A percentile compares a stretch with the other conserved stretches of the same genome.
These are phyloP conservation scores for Calephelis perditalis DNA, from an alignment of 2,888 invertebrate genomes.

Conservation along the genomic window DNA sequence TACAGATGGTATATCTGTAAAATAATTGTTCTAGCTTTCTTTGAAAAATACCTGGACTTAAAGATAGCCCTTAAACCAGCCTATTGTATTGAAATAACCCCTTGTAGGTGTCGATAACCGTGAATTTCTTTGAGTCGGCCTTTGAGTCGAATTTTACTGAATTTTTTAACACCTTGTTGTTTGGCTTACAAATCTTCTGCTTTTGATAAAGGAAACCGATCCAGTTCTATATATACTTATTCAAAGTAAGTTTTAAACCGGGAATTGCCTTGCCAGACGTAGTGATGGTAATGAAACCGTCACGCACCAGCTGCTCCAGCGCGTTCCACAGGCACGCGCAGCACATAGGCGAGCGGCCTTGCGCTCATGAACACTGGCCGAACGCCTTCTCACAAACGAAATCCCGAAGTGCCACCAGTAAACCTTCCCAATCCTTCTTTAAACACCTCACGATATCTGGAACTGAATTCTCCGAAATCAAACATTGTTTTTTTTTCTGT, in stretches of 20 bases:
- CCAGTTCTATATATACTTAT: too few relatives aligned
- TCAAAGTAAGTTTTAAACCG: too few relatives aligned
- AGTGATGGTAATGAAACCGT: too few relatives aligned
- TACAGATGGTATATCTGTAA: constrained; percentile 11
- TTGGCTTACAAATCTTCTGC: too few relatives aligned
- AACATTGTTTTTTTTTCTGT: background rate
- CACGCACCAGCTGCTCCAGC: constrained; percentile 26
- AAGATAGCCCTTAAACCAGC: constrained; percentile 27
- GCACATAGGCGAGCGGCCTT: constrained; percentile 11
- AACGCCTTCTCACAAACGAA: constrained; percentile 12
- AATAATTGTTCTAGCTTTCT: constrained; percentile 23
- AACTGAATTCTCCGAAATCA: background rate
- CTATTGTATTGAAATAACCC: constrained; percentile 30
- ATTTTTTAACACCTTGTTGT: too few relatives aligned
- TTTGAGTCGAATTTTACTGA: too few relatives aligned
- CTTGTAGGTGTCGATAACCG: too few relatives aligned
- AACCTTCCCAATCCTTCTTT: constrained; percentile 14
- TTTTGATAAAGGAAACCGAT: too few relatives aligned
- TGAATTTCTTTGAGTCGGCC: too few relatives aligned
- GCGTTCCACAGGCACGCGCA: too few relatives aligned
- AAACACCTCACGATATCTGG: constrained; percentile 16
- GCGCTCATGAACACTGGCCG: constrained; percentile 20
- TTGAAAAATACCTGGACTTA: constrained; percentile 31
- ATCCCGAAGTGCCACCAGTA: constrained; percentile 13
- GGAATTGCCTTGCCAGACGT: too few relatives aligned